Evolutionary conservation across 2,113 vertebrate species (phyloP), one percentile per base, ranked within the genome.

Genomic region (Calyptomena viridis): DNA sequence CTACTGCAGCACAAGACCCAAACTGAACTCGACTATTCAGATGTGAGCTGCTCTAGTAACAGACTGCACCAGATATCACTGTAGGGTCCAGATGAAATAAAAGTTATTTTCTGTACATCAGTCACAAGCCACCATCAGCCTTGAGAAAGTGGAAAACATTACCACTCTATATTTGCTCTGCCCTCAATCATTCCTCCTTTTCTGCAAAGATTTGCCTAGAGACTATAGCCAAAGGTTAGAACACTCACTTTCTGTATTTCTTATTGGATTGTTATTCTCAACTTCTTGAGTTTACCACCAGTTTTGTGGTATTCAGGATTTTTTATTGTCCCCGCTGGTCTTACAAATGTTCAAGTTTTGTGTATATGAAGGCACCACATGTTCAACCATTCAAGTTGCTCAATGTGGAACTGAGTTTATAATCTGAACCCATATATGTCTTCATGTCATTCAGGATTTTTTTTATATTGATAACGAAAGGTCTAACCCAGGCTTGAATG

Each of bases 71-170:
- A 42, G 21, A 39, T 10, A 21, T 21, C 39, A 71, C 24, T 28
- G 21, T 2, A 64, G 7, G 21, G 28, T 55, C 40, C 40, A 87
- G 46, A 56, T 11, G 5, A 68, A 58, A 77, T 46, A 42, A 8
- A 13, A 69, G 23, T 35, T 44, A 35, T 39, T 80, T 77, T 80
- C 50, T 56, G 13, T 23, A 24, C 5, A 24, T 42, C 13, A 18
- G 66, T 58, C 0, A 0, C 31, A 67, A 77, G 28, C 16, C 28
- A 87, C 15, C 31, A 62, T 8, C 0, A 0, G 27, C 9, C 44
- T 30, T n/a, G 17, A 89, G 31, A 71, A 86, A 87, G 11, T 12
- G 14, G 39, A 76, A 76, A 55, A 59, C 23, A 14, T 30, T 25
- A 59, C 3, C 28, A 63, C 20, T 23, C 18, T 3, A 0, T 18